Base-by-base conservation (phyloP, 1,140 invertebrate genomes). In the Aleiodes sp. region DNA sequence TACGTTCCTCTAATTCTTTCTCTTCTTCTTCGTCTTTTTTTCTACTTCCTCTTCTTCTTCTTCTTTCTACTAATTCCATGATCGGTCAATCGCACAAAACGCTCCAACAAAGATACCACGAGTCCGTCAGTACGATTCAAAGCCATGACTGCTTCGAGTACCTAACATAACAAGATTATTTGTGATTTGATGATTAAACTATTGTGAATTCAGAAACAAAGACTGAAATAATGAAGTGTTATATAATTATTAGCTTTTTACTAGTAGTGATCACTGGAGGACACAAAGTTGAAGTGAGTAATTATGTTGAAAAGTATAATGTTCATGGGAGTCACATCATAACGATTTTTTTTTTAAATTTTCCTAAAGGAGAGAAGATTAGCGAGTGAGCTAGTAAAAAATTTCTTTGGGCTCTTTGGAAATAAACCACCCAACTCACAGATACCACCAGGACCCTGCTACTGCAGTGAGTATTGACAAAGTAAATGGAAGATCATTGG, bases 331-430 rank as follows among this genome's bases (percentile, higher is more conserved):
- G 16, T 62, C 14, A n/a, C 10, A 8, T 46, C 21, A 16, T 52
- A 16, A 24, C 9, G 64, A 70, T 73, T 67, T 19, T 52, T 31
- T 65, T 68, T 62, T 57, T 43, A 52, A 29, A 4, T 9, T 31
- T 64, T 21, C 8, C 12, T 37, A 29, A 39, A 69, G 78, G 75
- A 74, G 24, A 31, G 52, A 39, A 0, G 64, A 12, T 21, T 69
- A 68, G 9, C 8, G 21, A 52, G 63, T 31, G 64, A 75, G 2
- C 65, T 68, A 29, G 64, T 76, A 57, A 78, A 83, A 65, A 84
- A 81, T 70, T 82, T 86, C n/a, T 74, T 86, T 4, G 78, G 80
- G 26, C 71, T 84, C 8, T 84, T 86, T 60, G 83, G 80, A 12
- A 84, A 81, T 37, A 84, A 83, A 61, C 76, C 80, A 67, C 78